These are phyloP conservation scores for Archips crataeganus DNA, from an alignment of 2,888 invertebrate genomes.

Conservation along the genomic window DNA sequence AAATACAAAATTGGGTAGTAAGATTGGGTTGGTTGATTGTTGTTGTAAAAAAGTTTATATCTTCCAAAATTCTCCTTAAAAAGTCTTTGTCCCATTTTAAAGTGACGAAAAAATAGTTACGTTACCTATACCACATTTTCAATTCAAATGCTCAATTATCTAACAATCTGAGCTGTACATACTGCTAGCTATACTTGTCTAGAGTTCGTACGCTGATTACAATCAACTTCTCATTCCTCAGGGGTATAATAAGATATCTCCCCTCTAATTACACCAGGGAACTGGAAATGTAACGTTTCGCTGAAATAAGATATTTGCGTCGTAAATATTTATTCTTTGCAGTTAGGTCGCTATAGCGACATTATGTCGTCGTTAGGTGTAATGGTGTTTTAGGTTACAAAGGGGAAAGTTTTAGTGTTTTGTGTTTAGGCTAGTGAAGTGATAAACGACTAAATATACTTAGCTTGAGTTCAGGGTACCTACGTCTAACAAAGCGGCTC, in stretches of 20 bases:
- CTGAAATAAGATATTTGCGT: slow-evolving; percentile 3
- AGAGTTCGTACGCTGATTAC: not conserved
- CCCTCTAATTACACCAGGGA: not conserved
- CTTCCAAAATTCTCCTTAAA: too few relatives aligned
- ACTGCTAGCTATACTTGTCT: not conserved
- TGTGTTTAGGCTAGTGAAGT: not conserved
- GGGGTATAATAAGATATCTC: not conserved
- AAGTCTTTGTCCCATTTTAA: too few relatives aligned
- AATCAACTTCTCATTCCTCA: not conserved
- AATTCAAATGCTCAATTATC: not conserved
- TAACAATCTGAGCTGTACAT: not conserved
- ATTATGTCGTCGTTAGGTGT: slow-evolving; percentile 10
- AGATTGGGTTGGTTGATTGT: too few relatives aligned
- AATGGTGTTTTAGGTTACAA: slow-evolving; percentile 9
- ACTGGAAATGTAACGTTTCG: not conserved
- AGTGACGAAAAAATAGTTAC: too few relatives aligned
- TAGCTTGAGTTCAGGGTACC: too few relatives aligned
- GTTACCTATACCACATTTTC: not conserved
- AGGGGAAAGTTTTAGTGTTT: not conserved
- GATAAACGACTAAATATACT: not conserved
- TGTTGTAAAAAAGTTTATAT: too few relatives aligned
- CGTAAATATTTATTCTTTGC: slow-evolving; percentile 29
- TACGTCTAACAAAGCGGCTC: too few relatives aligned
- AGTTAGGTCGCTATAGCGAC: slow-evolving; percentile 7
- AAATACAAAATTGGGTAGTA: too few relatives aligned